Conservation (phyloP, 2,797 vertebrate genomes). For the Mallotus villosus region DNA sequence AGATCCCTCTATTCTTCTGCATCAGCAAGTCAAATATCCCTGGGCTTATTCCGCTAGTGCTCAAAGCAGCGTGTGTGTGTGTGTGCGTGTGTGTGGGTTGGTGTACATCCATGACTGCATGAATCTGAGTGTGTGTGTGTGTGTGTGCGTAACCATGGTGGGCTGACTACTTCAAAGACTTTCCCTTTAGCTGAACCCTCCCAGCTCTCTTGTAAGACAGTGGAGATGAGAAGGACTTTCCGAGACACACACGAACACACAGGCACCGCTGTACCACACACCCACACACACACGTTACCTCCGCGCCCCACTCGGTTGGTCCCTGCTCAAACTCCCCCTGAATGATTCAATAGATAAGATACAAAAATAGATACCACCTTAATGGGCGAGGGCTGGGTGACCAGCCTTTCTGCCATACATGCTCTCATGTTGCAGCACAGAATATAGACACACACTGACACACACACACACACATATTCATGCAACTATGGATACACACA, state of each 20-base stretch:
- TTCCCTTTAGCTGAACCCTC: conserved; percentile 5
- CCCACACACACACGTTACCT: neutral
- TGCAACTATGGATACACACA: too few relatives aligned
- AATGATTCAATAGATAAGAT: conserved; percentile 14
- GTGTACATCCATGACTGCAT: too few relatives aligned
- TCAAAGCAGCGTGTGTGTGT: neutral
- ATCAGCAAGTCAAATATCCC: conserved; percentile 21
- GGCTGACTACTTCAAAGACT: conserved; percentile 7
- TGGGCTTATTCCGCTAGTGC: conserved; percentile 9
- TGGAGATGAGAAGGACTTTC: neutral
- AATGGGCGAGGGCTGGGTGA: neutral
- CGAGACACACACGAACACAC: neutral
- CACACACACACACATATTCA: too few relatives aligned
- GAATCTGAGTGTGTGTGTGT: conserved; percentile 1
- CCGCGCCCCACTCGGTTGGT: neutral
- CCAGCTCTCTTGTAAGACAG: conserved; percentile 4
- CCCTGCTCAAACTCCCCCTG: conserved; percentile 14
- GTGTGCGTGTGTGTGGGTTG: neutral
- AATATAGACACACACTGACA: neutral
- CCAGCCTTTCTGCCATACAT: neutral
- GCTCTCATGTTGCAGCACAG: neutral
- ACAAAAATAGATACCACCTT: neutral
- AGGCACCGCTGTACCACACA: neutral
- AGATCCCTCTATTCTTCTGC: neutral
- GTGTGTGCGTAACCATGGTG: conserved; percentile 1